phyloP scores from a whole-genome alignment of 2,113 vertebrate species.

The Calidris pygmaea region DNA sequence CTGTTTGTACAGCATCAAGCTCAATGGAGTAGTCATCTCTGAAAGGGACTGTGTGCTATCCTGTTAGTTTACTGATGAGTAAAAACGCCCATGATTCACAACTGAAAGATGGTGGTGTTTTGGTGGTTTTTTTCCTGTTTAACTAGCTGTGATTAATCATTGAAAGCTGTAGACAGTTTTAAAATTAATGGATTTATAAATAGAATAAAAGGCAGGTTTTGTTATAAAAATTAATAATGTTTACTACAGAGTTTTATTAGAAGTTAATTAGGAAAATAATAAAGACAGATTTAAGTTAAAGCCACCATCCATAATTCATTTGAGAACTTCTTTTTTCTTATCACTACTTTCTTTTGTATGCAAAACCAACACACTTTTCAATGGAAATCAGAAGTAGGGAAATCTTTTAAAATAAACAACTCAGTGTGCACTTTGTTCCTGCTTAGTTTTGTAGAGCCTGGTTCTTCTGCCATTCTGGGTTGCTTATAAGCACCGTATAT shows the following conservation, averaged over 20 bases:
- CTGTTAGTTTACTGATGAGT: not conserved
- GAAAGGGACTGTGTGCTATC: not conserved
- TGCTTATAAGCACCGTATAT: not conserved
- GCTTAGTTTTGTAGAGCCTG: not conserved
- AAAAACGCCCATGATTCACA: not conserved
- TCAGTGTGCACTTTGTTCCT: not conserved
- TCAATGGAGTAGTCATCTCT: not conserved
- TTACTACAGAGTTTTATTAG: not conserved
- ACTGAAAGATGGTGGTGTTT: not conserved
- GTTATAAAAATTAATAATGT: not conserved
- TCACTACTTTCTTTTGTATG: not conserved
- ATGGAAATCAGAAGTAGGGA: not conserved
- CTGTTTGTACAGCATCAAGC: not conserved
- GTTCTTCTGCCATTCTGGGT: not conserved
- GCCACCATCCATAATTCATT: not conserved
- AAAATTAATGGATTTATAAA: not conserved
- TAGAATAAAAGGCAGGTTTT: not conserved
- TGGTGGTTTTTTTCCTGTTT: not conserved
- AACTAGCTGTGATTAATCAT: not conserved
- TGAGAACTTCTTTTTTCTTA: not conserved
- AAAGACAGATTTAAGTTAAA: not conserved
- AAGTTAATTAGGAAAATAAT: not conserved
- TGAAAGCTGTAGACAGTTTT: not conserved
- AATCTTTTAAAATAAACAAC: not conserved
- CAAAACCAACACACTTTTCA: not conserved